These are phyloP conservation scores for Lucinisca nassula DNA, from an alignment of 2,888 invertebrate genomes.

Conservation along the genomic window DNA sequence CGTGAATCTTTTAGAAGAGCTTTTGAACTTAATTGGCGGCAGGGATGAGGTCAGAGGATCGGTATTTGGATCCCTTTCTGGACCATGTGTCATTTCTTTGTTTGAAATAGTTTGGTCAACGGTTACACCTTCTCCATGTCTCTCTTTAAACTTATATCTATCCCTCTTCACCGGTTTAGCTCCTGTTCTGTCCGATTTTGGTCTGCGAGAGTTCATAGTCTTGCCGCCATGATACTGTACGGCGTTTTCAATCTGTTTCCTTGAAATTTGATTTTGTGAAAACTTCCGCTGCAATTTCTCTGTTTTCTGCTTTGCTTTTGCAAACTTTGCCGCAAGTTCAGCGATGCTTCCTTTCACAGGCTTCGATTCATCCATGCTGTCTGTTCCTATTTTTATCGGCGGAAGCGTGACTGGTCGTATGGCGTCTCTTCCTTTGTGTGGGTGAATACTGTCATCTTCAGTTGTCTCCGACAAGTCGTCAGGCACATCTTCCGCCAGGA, in stretches of 20 bases:
- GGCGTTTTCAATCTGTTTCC: neutral
- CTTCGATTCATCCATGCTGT: neutral
- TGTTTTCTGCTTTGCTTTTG: neutral
- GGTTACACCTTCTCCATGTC: neutral
- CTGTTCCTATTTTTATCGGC: slow-evolving; percentile 61
- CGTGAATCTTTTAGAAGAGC: neutral
- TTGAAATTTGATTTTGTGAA: neutral
- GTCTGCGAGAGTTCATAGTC: neutral
- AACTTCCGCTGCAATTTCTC: neutral
- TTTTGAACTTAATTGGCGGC: neutral
- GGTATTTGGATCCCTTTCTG: neutral
- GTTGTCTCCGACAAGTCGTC: slow-evolving; percentile 52
- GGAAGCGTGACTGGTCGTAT: slow-evolving; percentile 62
- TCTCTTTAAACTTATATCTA: neutral
- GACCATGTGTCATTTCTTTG: too few species aligned
- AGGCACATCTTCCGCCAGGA: slow-evolving; percentile 56
- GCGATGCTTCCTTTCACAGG: neutral
- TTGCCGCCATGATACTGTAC: neutral
- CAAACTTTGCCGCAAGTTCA: neutral
- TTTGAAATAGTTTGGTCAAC: neutral
- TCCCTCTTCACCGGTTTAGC: neutral
- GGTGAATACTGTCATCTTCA: slow-evolving; percentile 3
- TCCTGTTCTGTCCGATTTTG: neutral
- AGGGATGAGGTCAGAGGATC: neutral
- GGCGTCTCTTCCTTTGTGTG: neutral